phyloP scores from a whole-genome alignment of 2,797 vertebrate genomes.

The Phataginus tricuspis region DNA sequence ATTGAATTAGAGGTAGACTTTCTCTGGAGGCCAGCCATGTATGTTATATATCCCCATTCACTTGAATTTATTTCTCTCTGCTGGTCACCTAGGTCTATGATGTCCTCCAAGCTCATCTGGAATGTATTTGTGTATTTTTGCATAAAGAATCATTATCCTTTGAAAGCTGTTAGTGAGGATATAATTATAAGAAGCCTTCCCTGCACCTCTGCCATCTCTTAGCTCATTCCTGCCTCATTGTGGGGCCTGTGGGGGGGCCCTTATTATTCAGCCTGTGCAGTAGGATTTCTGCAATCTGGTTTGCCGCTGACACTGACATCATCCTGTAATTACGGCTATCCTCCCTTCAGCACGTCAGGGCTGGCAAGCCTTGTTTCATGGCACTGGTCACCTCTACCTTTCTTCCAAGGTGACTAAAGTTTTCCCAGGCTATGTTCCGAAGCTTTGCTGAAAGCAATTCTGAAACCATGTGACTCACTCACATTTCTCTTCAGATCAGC shows the following conservation, averaged over 20 bases:
- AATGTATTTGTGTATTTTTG: constrained; percentile 24
- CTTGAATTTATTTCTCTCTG: background rate
- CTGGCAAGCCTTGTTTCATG: background rate
- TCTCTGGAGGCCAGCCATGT: background rate
- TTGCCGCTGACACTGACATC: background rate
- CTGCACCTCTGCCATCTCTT: background rate
- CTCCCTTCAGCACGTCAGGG: background rate
- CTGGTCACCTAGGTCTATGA: background rate
- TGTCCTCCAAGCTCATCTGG: background rate
- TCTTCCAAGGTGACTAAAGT: background rate
- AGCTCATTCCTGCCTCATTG: background rate
- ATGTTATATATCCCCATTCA: background rate
- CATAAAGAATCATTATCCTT: background rate
- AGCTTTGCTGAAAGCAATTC: background rate
- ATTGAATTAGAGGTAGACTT: background rate
- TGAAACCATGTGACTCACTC: background rate
- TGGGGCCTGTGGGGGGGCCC: background rate
- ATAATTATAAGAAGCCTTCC: background rate
- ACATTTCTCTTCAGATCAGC: background rate
- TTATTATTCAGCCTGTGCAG: background rate
- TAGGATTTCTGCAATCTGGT: background rate
- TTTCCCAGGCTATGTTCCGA: background rate
- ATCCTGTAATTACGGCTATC: background rate
- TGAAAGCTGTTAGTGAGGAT: background rate
- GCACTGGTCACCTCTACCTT: background rate